A percentile compares a stretch with the other conserved stretches of the same genome.
phyloP scores from a whole-genome alignment of 2,113 vertebrate genomes.

The Labeo rohita region DNA sequence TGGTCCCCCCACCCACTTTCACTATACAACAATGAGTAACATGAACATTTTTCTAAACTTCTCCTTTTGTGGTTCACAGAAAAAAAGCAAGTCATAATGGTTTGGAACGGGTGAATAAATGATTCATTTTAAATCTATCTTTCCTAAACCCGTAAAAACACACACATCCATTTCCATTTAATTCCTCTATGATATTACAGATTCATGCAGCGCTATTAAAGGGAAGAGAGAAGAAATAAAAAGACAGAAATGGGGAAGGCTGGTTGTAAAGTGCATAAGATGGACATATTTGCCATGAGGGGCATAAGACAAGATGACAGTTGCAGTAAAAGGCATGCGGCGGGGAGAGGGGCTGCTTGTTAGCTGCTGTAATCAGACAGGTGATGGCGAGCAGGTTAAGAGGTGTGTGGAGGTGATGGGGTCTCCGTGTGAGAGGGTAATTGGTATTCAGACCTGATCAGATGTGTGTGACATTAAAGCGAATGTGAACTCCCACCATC shows the following conservation, averaged over 20 bases:
- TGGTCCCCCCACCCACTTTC: not conserved
- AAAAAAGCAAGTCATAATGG: not conserved
- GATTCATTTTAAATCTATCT: not conserved
- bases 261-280: conserved; percentile 14
- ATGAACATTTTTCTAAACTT: not conserved
- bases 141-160: not conserved
- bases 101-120: not conserved
- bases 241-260: not conserved
- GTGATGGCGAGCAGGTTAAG: conserved; percentile 41
- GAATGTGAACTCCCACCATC: conserved; percentile 67
- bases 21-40: not conserved
- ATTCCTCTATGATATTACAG: not conserved
- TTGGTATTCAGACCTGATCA: conserved; percentile 74
- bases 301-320: conserved; percentile 23
- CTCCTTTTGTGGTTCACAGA: not conserved
- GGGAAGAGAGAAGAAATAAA: conserved; percentile 6
- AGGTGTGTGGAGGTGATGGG: conserved; percentile 42
- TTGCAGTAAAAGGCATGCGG: not conserved
- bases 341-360: conserved; percentile 39
- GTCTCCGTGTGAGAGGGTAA: conserved; percentile 62
- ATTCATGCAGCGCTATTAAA: conserved; percentile 12
- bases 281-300: not conserved
- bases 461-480: conserved; percentile 70
- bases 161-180: not conserved
- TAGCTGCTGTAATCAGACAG: conserved; percentile 49